Percentiles rank a stretch among this genome's conserved stretches.
phyloP scores from a whole-genome alignment of 1,140 invertebrate species.

The Saccostrea glomerata region DNA sequence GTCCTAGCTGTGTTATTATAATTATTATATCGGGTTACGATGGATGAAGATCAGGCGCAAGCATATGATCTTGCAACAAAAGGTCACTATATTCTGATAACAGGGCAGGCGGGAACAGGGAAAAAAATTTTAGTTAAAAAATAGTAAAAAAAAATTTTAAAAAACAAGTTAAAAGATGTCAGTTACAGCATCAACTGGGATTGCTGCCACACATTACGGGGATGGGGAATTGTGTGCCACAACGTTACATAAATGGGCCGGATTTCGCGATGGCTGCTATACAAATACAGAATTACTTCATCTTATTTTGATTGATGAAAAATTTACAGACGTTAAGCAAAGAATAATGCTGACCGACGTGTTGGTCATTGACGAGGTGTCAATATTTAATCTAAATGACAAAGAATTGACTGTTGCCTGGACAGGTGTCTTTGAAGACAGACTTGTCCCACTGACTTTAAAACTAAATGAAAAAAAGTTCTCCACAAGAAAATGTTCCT shows the following conservation, averaged over 20 bases:
- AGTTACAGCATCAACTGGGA: neutral
- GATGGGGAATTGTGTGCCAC: neutral
- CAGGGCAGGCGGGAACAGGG: too few relatives aligned
- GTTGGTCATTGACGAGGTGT: neutral
- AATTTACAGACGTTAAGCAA: neutral
- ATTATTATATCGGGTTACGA: neutral
- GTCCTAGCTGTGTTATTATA: too few relatives aligned
- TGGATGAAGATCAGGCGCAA: neutral
- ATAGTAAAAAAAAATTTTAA: neutral
- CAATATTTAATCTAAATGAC: too few relatives aligned
- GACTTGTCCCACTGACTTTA: too few relatives aligned
- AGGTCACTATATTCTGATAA: neutral
- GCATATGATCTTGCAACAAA: neutral
- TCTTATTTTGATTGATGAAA: neutral
- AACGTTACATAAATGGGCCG: neutral
- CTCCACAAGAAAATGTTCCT: too few relatives aligned
- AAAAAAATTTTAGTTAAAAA: neutral
- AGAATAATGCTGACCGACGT: neutral
- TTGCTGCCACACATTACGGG: neutral
- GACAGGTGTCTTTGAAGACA: too few relatives aligned
- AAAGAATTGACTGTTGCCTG: too few relatives aligned
- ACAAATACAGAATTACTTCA: neutral
- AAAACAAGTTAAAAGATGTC: neutral
- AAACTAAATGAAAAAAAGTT: too few relatives aligned
- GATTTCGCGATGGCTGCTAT: neutral